These are phyloP conservation scores for Chaenogobius annularis DNA, from an alignment of 2,113 vertebrate species.

Conservation along the genomic window DNA sequence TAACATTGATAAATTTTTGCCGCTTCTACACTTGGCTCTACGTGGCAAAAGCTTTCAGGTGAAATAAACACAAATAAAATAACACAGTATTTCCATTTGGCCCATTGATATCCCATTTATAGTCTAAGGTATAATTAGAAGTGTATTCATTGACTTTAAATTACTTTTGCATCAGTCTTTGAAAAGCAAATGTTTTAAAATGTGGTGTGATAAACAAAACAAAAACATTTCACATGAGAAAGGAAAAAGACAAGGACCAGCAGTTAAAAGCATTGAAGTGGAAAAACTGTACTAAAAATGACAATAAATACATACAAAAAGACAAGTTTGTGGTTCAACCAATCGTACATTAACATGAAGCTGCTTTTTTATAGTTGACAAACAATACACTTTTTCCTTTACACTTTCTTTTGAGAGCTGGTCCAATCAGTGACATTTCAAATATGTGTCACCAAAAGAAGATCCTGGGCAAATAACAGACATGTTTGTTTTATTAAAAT, in stretches of 20 bases:
- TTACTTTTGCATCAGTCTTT: slow-evolving; percentile 38
- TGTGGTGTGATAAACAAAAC: slow-evolving; percentile 45
- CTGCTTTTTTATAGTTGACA: not conserved
- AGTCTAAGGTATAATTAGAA: slow-evolving; percentile 2
- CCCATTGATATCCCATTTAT: not conserved
- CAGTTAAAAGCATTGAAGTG: slow-evolving; percentile 32
- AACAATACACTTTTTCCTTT: slow-evolving; percentile 3
- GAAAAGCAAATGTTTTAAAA: slow-evolving; percentile 42
- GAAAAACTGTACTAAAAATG: not conserved
- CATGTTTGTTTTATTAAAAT: slow-evolving; percentile 85
- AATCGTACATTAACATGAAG: not conserved
- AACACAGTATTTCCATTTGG: slow-evolving; percentile 23
- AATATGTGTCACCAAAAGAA: slow-evolving; percentile 70
- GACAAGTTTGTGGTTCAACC: not conserved
- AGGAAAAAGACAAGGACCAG: slow-evolving; percentile 40
- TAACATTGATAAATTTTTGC: slow-evolving; percentile 68
- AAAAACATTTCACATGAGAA: slow-evolving; percentile 48
- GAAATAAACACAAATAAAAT: not conserved
- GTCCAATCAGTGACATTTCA: slow-evolving; percentile 39
- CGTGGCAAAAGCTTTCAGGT: slow-evolving; percentile 43
- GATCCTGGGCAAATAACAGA: slow-evolving; percentile 78
- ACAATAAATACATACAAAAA: not conserved
- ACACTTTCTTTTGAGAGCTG: slow-evolving; percentile 52
- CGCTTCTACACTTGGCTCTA: slow-evolving; percentile 37
- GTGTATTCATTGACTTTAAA: slow-evolving; percentile 22